Evolutionary conservation across 1,140 invertebrate species (phyloP).

Genomic region (Asbolus verrucosus): DNA sequence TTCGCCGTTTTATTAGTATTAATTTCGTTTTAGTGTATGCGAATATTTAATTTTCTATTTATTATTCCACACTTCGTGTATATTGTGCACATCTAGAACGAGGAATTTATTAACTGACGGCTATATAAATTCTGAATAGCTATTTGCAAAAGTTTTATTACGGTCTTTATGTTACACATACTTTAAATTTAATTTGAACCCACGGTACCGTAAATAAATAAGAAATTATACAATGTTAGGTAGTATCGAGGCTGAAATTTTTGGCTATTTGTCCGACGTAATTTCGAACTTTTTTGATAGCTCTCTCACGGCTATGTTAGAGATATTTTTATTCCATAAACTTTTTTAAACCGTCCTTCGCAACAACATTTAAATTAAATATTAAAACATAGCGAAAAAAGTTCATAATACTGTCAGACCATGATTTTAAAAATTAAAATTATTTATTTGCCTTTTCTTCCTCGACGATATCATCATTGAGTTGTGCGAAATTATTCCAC

Average conservation of each 20-base stretch:
- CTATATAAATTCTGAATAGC: conserved; percentile 14
- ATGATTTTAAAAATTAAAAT: no score
- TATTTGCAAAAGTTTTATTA: conserved; percentile 18
- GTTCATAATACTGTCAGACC: no score
- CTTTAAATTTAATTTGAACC: conserved; percentile 4
- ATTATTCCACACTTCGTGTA: conserved; percentile 7
- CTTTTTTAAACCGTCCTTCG: conserved; percentile 16
- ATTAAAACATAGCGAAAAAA: conserved; percentile 20
- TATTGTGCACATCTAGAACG: conserved; percentile 7
- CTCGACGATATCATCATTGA: no score
- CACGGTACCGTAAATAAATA: conserved; percentile 4
- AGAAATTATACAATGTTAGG: conserved; percentile 2
- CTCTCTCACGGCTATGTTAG: background rate
- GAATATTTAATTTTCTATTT: conserved; percentile 26
- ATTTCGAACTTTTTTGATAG: conserved; percentile 8
- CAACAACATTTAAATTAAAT: conserved; percentile 25
- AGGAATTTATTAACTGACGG: conserved; percentile 9
- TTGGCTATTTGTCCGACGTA: background rate
- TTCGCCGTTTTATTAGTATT: conserved; percentile 10
- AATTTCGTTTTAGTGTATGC: conserved; percentile 18
- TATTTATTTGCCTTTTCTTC: no score
- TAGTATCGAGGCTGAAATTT: background rate
- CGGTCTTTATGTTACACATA: conserved; percentile 3
- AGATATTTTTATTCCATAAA: conserved; percentile 29
- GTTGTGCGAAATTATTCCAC: conserved; percentile 7